These are phyloP conservation scores for Folsomia candida DNA, from an alignment of 2,888 invertebrate species.

Conservation along the genomic window DNA sequence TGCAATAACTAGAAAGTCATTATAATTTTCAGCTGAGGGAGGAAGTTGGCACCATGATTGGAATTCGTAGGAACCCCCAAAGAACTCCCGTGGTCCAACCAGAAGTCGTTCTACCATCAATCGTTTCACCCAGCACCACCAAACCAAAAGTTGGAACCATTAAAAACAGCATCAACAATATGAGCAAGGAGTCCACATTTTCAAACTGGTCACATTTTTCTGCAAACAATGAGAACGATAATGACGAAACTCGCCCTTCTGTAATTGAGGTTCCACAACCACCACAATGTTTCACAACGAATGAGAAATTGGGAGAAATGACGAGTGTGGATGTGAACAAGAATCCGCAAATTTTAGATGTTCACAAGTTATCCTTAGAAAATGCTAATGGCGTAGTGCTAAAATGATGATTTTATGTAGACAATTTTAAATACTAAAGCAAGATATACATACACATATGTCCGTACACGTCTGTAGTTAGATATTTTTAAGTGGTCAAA, in stretches of 20 bases:
- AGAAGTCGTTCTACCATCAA: neutral
- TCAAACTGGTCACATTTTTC: neutral
- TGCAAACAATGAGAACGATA: neutral
- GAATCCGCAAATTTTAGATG: neutral
- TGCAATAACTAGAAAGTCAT: too few species aligned
- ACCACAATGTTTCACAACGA: neutral
- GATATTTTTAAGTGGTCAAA: too few species aligned
- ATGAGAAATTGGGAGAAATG: neutral
- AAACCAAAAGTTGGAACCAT: neutral
- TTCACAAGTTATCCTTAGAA: neutral
- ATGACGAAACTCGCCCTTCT: neutral
- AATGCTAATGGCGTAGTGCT: neutral
- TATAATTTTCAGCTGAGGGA: too few species aligned
- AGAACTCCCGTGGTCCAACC: neutral
- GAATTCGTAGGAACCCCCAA: neutral
- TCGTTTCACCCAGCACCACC: neutral
- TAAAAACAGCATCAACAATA: neutral
- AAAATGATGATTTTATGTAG: too few species aligned
- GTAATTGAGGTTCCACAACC: neutral
- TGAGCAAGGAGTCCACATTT: neutral
- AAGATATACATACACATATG: too few species aligned
- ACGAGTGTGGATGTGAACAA: neutral
- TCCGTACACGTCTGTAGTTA: too few species aligned
- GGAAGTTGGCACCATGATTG: conserved; percentile 18
- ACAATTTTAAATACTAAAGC: too few species aligned